phyloP scores from a whole-genome alignment of 2,797 vertebrate genomes.

The Chaetodon trifasciatus region DNA sequence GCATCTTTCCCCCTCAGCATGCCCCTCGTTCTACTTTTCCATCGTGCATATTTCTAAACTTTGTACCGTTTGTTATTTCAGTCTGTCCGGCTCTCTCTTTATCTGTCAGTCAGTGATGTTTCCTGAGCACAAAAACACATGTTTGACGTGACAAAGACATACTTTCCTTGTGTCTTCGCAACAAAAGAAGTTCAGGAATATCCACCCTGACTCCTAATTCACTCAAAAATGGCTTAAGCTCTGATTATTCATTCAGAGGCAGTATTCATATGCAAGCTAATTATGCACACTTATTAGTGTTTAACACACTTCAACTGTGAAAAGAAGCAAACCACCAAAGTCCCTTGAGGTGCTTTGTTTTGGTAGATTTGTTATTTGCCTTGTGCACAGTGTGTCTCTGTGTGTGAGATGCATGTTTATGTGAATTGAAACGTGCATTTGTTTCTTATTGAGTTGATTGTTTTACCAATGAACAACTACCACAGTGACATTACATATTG shows the following conservation, averaged over 20 bases:
- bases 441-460: not conserved
- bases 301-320: not conserved
- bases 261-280: not conserved
- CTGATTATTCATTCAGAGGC: not conserved
- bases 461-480: not conserved
- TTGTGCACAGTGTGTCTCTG: not conserved
- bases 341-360: not conserved
- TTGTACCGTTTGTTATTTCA: not conserved
- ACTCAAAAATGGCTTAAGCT: constrained; percentile 24
- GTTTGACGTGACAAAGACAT: not conserved
- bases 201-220: constrained; percentile 10
- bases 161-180: not conserved
- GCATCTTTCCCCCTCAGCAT: not conserved
- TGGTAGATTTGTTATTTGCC: not conserved
- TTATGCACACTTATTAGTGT: constrained; percentile 10
- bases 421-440: too few species aligned
- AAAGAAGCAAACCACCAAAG: not conserved
- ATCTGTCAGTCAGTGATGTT: not conserved
- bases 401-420: not conserved
- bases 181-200: constrained; percentile 5
- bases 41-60: not conserved
- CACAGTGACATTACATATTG: too few species aligned
- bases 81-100: not conserved
- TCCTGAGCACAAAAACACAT: not conserved
- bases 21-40: not conserved